These are phyloP conservation scores for Polylopha cassiicola DNA, from an alignment of 2,888 invertebrate species.

Conservation along the genomic window DNA sequence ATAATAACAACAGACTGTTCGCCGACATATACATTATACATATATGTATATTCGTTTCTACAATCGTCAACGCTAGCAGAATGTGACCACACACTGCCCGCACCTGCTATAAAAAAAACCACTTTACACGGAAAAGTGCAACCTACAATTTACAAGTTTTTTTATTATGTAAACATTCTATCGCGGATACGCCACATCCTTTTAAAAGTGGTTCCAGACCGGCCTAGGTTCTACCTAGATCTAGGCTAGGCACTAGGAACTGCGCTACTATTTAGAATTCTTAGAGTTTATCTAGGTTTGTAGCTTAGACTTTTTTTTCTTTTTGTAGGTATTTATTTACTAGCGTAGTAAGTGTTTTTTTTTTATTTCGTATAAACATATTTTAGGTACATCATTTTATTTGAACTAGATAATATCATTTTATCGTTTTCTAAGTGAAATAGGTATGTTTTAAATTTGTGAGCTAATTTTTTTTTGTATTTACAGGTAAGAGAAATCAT, in stretches of 20 bases:
- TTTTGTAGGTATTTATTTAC: constrained; percentile 14
- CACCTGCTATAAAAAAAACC: too few species aligned
- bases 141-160: constrained; percentile 7
- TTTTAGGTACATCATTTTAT: background rate
- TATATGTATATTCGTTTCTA: too few species aligned
- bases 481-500: constrained; percentile 14
- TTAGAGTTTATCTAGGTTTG: background rate
- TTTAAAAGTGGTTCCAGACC: constrained; percentile 13
- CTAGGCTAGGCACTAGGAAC: too few species aligned
- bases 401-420: too few species aligned
- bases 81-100: too few species aligned
- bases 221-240: constrained; percentile 24
- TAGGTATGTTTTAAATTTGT: background rate
- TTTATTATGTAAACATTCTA: constrained; percentile 21
- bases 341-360: background rate
- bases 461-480: background rate
- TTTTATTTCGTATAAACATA: constrained; percentile 1
- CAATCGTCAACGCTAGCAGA: too few species aligned
- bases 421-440: too few species aligned
- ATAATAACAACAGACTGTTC: too few species aligned
- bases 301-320: background rate
- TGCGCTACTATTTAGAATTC: constrained; percentile 25
- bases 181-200: constrained; percentile 24
- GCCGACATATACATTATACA: too few species aligned
- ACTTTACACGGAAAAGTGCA: constrained; percentile 1